Evolutionary conservation across 2,888 invertebrate genomes (phyloP).

Genomic region (Harmothoe impar): DNA sequence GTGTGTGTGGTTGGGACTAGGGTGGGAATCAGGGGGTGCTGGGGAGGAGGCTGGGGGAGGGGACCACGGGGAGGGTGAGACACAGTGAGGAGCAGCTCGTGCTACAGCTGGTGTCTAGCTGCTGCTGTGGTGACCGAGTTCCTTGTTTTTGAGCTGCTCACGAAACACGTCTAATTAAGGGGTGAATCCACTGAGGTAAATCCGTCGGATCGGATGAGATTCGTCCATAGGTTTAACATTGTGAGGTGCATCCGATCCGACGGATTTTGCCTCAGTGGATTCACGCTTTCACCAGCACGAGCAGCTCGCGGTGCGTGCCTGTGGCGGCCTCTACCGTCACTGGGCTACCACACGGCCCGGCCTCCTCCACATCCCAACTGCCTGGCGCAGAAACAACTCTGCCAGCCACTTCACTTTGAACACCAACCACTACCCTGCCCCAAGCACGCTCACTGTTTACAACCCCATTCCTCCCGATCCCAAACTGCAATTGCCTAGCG

Average conservation of each 20-base stretch:
- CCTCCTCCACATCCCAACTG: background rate
- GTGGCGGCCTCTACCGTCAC: background rate
- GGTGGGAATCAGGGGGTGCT: background rate
- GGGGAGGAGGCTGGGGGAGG: background rate
- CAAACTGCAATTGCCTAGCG: background rate
- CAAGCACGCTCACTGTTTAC: background rate
- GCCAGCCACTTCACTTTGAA: background rate
- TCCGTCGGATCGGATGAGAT: no score
- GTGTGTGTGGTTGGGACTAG: background rate
- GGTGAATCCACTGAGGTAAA: no score
- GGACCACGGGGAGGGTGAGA: background rate
- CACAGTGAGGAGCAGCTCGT: background rate
- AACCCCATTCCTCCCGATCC: background rate
- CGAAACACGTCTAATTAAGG: no score
- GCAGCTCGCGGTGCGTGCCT: background rate
- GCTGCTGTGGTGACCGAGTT: no score
- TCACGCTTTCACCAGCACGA: background rate
- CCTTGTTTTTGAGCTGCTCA: no score
- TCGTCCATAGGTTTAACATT: no score
- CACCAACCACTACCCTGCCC: background rate
- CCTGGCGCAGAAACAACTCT: background rate
- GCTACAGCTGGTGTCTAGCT: background rate
- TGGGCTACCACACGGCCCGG: background rate
- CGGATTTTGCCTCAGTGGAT: no score
- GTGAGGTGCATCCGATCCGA: no score